Evolutionary conservation across 2,797 vertebrate species (phyloP), one percentile per base, ranked within the genome.

Genomic region (Setipinna tenuifilis): DNA sequence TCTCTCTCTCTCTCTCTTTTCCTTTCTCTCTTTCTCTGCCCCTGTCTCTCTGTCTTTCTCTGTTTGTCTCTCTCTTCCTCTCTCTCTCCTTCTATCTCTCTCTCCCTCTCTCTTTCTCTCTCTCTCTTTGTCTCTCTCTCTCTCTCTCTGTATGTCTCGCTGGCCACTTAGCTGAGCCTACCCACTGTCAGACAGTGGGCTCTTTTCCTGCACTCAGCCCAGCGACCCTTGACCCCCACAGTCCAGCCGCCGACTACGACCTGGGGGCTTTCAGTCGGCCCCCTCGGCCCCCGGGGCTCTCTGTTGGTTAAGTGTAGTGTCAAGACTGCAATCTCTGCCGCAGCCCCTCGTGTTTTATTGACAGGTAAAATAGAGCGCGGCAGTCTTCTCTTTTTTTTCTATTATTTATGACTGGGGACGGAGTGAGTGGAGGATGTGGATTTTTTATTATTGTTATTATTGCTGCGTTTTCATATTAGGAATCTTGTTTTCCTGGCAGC

Each of bases 291-390:
- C 87, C 87, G 86, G 90, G 83, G 82, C 88, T 91, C 91, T 91
- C 91, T 94, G 91, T 91, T 90, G 92, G 92, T 94, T 95, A 94
- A 95, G 95, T 94, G 94, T 93, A 93, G 90, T 91, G 92, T 93
- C 93, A 93, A 93, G 90, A 94, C 91, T 89, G 82, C 50, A 86
- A 89, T 92, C 93, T 93, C 90, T 90, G 92, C 92, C 87, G 84
- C 84, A 88, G 91, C 89, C 88, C 65, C 90, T 48, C 90, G 87
- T 44, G 17, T 83, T 91, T 90, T 95, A 96, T 95, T 92, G 95
- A 95, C 91, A 93, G 90, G 90, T 91, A 92, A 87, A 90, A 91
- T 90, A 90, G 88, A 59, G 90, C 89, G 87, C 85, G 89, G 91
- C 91, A 94, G 93, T 91, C 92, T 90, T 2, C 19, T 19, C 46